Evolutionary conservation across 1,140 invertebrate genomes (phyloP).

Genomic region (Drosophila lacertosa): DNA sequence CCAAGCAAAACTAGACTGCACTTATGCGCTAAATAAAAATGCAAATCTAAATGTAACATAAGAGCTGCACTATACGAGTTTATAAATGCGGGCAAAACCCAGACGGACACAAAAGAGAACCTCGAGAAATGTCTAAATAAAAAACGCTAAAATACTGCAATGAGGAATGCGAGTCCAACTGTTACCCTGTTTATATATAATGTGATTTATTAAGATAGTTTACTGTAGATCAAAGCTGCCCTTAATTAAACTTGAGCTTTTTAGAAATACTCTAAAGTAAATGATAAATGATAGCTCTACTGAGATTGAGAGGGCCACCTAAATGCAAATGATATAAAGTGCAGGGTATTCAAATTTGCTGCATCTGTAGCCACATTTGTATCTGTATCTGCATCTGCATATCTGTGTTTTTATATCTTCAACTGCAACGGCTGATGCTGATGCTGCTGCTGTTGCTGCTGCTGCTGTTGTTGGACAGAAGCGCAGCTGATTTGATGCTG

Average conservation of each 20-base stretch:
- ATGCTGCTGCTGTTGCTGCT: constrained; percentile 12
- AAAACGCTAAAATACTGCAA: neutral
- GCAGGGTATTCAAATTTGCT: neutral
- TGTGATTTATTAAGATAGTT: too few species aligned
- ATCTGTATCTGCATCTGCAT: constrained; percentile 42
- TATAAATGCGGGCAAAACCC: constrained; percentile 20
- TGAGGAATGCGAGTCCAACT: neutral
- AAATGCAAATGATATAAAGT: neutral
- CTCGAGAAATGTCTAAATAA: constrained; percentile 16
- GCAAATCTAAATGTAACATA: constrained; percentile 78
- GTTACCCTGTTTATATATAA: neutral
- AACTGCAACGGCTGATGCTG: constrained; percentile 37
- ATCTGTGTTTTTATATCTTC: constrained; percentile 5
- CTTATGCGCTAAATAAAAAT: constrained; percentile 80
- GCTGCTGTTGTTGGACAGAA: constrained; percentile 18
- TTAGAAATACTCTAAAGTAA: too few species aligned
- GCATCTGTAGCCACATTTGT: constrained; percentile 29
- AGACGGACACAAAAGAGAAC: constrained; percentile 43
- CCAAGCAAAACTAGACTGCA: constrained; percentile 54
- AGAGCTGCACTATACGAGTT: constrained; percentile 24
- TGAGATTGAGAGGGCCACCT: too few species aligned
- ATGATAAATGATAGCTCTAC: too few species aligned
- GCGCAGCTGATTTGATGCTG: constrained; percentile 29
- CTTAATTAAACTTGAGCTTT: too few species aligned
- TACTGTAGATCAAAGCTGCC: too few species aligned